These are phyloP conservation scores for Myathropa florea DNA, from an alignment of 2,888 invertebrate genomes.

Conservation along the genomic window DNA sequence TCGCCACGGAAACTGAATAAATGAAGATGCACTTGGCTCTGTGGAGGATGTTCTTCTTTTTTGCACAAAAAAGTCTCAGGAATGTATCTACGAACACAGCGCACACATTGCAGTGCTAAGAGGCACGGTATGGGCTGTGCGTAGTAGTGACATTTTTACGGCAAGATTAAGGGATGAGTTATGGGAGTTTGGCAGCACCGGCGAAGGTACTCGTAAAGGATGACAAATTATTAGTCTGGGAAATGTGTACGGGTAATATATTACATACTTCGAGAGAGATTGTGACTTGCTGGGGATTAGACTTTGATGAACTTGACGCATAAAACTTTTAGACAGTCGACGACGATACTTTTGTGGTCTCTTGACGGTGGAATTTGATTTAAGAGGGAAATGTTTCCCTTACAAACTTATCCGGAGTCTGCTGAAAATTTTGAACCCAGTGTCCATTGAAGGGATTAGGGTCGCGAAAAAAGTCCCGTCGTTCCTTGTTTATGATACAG, in stretches of 20 bases:
- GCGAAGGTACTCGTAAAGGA: conserved; percentile 33
- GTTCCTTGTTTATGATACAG: too few species aligned
- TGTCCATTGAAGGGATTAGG: too few species aligned
- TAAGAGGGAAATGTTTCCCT: too few species aligned
- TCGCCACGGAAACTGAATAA: not conserved
- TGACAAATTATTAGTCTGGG: conserved; percentile 52
- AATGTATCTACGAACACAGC: not conserved
- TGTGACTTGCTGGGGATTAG: not conserved
- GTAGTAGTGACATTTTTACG: conserved; percentile 57
- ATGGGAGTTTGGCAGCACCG: conserved; percentile 26
- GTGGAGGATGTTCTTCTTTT: conserved; percentile 29
- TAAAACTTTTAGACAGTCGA: not conserved
- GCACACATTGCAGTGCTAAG: not conserved
- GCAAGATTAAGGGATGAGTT: conserved; percentile 59
- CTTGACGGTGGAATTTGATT: too few species aligned
- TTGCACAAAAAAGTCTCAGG: not conserved
- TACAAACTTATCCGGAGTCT: too few species aligned
- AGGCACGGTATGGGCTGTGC: conserved; percentile 33
- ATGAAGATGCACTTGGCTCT: not conserved
- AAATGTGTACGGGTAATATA: conserved; percentile 23
- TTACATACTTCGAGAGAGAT: conserved; percentile 14
- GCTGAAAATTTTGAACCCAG: too few species aligned
- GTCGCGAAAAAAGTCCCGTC: too few species aligned
- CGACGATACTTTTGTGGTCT: not conserved
- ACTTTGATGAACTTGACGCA: not conserved